Base-by-base conservation (phyloP, 2,888 invertebrate genomes). In the Andrena bicolor region DNA sequence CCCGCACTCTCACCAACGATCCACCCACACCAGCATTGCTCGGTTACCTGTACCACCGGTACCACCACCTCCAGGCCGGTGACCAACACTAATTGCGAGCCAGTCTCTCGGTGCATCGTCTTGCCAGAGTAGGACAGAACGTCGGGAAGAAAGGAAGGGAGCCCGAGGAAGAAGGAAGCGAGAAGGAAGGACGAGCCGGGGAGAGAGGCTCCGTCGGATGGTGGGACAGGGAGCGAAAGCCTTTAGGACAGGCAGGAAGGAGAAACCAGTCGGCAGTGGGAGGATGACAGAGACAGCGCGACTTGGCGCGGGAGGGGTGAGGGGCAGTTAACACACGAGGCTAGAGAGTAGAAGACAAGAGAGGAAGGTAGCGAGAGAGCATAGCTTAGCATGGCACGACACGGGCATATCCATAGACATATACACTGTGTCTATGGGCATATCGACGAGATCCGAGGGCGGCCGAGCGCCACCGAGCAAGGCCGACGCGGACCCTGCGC, bases 381-480 rank as follows among this genome's bases (percentile, higher is more conserved):
- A 82, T 76, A 86, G 86, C 84, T 83, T 85, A 83, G 83, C 86
- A 71, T 83, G 82, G 86, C 87, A 87, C 81, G 88, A 88, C 89
- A 86, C 79, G 85, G 41, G 85, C 86, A 88, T 90, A 90, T 90
- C 90, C 90, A 90, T 90, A 90, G 90, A 88, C 90, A 90, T 90
- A 88, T 86, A 89, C 89, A 86, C 88, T 86, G 90, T 88, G 88
- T 88, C 92, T 92, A 92, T 91, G 92, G 92, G 92, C 91, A 92
- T 92, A 93, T 92, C 92, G 92, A 92, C 92, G 91, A 89, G 91
- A 90, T 78, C 91, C 93, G 92, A 92, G 86, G 64, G 61, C 73
- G 76, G 60, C 86, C 92, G 92, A 92, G 83, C 48, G 53, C 65
- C 49, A 32, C 90, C 92, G 92, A 92, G 82, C 79, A 72, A 69